Base-by-base conservation (phyloP, 2,113 vertebrate genomes). In the Holacanthus passer region DNA sequence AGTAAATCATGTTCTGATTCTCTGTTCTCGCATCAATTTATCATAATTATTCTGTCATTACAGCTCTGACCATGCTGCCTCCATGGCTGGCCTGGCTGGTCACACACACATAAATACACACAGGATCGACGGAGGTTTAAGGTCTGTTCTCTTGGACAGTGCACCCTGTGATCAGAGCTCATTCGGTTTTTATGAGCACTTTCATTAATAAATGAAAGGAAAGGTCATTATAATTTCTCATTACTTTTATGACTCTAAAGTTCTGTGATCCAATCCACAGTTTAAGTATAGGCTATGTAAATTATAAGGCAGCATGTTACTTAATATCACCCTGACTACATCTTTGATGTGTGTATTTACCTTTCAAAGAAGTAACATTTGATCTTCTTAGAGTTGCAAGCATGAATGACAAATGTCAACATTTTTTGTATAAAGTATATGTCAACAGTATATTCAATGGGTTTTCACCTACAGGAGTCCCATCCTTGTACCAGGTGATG, bases 401-500 rank as follows among this genome's bases (percentile, higher is more conserved):
- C 1, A 22, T 73, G 17, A 67, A 37, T 37, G 8, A 37, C 35
- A 37, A 37, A 5, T 2, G 35, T 37, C 2, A 37, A 8, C 8
- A 37, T 4, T 29, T 59, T 32, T 63, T 48, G 1, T 43, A 20
- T 4, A 4, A 35, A 80, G 64, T 13, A 10, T 3, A 20, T 13
- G 11, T 20, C 22, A 48, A 53, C n/a, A 39, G 7, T 17, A 31
- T 77, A 39, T 52, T 60, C 3, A 52, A 0, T 9, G 3, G 14
- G 3, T 68, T 72, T 88, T 75, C 37, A 93, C 94, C 56, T 95
- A 99, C 98, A 95, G 94, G 95, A 59, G 81, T 68, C 24, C 95
- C 96, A 74, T 97, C 95, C 91, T 97, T 98, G 88, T 96, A 97
- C 98, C 98, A 99, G 50, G 89, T 96, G 81, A 99, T 94, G 62